Evolutionary conservation across 2,113 vertebrate genomes (phyloP).

Genomic region (Pelodiscus sinensis): DNA sequence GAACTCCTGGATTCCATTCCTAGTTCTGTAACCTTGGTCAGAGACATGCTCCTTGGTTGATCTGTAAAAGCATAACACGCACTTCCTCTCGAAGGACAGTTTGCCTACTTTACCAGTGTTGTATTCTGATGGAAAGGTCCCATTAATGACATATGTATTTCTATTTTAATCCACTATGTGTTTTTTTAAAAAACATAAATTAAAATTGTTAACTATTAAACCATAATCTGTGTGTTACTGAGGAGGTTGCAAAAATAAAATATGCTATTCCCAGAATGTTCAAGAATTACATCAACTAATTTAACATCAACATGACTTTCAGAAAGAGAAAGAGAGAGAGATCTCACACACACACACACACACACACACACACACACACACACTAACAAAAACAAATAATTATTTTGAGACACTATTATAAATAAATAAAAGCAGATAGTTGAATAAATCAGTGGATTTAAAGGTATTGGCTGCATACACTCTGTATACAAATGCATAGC

Average conservation of each 20-base stretch:
- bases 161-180: neutral
- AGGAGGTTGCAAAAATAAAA: slow-evolving; percentile 25
- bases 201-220: slow-evolving; percentile 5
- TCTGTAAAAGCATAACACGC: neutral
- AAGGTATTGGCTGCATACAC: neutral
- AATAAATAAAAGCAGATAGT: neutral
- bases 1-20: neutral
- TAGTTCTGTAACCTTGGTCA: neutral
- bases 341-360: no score
- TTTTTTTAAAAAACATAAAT: neutral
- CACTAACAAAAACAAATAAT: neutral
- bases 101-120: neutral
- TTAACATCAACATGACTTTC: neutral
- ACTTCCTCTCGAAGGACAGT: neutral
- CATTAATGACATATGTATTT: neutral
- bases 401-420: neutral
- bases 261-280: slow-evolving; percentile 30
- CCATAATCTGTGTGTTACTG: neutral
- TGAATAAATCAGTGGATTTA: neutral
- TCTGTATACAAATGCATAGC: rapidly evolving
- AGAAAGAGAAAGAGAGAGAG: no score
- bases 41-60: neutral
- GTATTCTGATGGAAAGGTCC: neutral
- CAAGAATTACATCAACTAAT: neutral
- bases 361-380: no score